Evolutionary conservation across 2,797 vertebrate species (phyloP).

Genomic region (Tenualosa ilisha): DNA sequence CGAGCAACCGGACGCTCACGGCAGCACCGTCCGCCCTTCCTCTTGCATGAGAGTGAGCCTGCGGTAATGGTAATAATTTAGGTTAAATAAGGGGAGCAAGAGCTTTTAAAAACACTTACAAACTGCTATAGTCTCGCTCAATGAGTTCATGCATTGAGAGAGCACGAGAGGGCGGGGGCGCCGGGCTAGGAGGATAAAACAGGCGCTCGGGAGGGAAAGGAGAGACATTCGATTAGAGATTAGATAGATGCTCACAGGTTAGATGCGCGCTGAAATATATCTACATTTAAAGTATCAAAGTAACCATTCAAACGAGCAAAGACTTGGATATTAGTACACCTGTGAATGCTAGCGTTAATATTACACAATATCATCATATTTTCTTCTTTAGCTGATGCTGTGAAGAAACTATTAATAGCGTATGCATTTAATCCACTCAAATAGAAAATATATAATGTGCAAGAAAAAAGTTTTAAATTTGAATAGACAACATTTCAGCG

Average conservation of each 20-base stretch:
- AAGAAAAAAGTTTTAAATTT: background rate
- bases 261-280: background rate
- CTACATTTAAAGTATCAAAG: background rate
- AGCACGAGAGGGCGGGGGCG: background rate
- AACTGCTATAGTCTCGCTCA: conserved; percentile 32
- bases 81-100: conserved; percentile 53
- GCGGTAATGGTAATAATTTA: conserved; percentile 49
- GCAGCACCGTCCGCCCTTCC: conserved; percentile 42
- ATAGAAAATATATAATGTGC: background rate
- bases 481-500: background rate
- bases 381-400: background rate
- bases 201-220: background rate
- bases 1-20: conserved; percentile 38
- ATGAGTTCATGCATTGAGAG: background rate
- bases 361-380: background rate
- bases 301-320: background rate
- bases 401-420: background rate
- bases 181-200: background rate
- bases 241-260: background rate
- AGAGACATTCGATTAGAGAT: background rate
- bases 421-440: background rate
- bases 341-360: background rate
- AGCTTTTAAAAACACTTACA: conserved; percentile 46
- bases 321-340: background rate
- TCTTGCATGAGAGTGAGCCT: conserved; percentile 36